Evolutionary conservation across 2,797 vertebrate genomes (phyloP).

Genomic region (Ataeniobius toweri): DNA sequence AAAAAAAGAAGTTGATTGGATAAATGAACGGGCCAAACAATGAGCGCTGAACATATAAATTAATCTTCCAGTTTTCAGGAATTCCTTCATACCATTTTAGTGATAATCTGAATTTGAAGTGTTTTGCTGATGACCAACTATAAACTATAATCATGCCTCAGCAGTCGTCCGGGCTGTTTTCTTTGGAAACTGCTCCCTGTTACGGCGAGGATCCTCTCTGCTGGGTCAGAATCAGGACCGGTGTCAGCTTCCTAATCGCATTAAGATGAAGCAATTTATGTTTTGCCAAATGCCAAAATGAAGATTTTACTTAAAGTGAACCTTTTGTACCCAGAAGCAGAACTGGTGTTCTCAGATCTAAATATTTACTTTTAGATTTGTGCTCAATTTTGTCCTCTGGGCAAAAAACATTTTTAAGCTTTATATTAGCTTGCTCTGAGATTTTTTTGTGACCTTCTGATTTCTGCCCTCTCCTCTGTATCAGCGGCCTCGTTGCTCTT

Average conservation of each 20-base stretch:
- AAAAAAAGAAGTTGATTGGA: neutral
- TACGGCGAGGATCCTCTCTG: too few species aligned
- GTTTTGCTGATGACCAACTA: constrained; percentile 51
- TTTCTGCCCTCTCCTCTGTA: neutral
- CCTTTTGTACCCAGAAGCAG: neutral
- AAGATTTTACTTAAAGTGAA: constrained; percentile 11
- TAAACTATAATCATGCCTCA: constrained; percentile 54
- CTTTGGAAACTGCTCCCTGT: constrained; percentile 16
- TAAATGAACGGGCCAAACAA: neutral
- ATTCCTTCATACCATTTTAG: neutral
- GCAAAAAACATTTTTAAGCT: neutral
- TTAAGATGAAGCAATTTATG: neutral
- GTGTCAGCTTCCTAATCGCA: neutral
- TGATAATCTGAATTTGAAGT: constrained; percentile 34
- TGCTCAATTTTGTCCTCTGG: constrained; percentile 4
- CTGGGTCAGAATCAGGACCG: too few species aligned
- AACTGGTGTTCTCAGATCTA: neutral
- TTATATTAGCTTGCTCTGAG: neutral
- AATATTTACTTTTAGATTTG: neutral
- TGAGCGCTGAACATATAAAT: neutral
- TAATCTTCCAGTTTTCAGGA: neutral
- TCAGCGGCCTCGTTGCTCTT: neutral
- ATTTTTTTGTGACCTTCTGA: neutral
- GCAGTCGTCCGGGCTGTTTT: constrained; percentile 44
- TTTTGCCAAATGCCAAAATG: constrained; percentile 5